Evolutionary conservation across 2,888 invertebrate genomes (phyloP).

Genomic region (Gibbula magus): DNA sequence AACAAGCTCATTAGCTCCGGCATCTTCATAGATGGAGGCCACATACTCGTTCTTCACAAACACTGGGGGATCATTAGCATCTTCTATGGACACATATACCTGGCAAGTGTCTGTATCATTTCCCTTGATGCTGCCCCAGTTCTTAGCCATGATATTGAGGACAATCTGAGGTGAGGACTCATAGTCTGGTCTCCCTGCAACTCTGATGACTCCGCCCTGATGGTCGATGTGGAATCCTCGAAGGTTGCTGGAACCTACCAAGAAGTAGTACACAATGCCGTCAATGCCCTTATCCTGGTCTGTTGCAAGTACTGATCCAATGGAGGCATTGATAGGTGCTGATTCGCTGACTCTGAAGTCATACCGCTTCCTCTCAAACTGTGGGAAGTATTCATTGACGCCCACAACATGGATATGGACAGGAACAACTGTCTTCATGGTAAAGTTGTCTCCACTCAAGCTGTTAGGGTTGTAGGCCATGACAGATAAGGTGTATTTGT

Average conservation of each 20-base stretch:
- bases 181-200: constrained; percentile 82
- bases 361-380: constrained; percentile 60
- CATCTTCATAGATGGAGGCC: constrained; percentile 90
- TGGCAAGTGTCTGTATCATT: constrained; percentile 97
- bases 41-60: constrained; percentile 86
- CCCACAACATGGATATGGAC: constrained; percentile 65
- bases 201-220: constrained; percentile 88
- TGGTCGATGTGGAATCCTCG: constrained; percentile 89
- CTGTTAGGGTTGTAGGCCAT: constrained; percentile 92
- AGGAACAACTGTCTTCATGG: constrained; percentile 49
- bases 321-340: constrained; percentile 54
- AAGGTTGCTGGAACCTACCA: constrained; percentile 94
- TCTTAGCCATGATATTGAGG: constrained; percentile 94
- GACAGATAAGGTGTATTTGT: constrained; percentile 84
- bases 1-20: constrained; percentile 87
- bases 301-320: constrained; percentile 61
- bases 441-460: constrained; percentile 72
- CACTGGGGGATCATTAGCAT: constrained; percentile 96
- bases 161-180: constrained; percentile 62
- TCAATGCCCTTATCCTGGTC: constrained; percentile 68
- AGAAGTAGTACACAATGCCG: constrained; percentile 86
- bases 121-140: constrained; percentile 92
- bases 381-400: constrained; percentile 68
- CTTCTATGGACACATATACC: constrained; percentile 93
- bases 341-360: constrained; percentile 68